phyloP scores from a whole-genome alignment of 2,797 vertebrate species.

The Pseudochirops corinnae region DNA sequence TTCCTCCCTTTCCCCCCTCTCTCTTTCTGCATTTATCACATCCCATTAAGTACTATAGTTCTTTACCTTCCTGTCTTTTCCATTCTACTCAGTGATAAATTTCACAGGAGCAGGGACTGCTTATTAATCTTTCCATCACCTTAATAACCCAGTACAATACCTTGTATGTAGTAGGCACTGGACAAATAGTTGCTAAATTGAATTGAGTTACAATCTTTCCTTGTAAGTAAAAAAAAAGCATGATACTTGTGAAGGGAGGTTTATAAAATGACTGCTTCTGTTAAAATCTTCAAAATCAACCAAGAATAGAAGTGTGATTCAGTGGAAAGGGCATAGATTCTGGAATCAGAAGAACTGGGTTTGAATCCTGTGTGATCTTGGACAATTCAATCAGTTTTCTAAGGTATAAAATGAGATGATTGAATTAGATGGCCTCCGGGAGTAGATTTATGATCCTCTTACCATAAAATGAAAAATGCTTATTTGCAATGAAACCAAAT shows the following conservation, averaged over 20 bases:
- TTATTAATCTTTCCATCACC: background rate
- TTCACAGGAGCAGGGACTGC: background rate
- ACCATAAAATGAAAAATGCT: background rate
- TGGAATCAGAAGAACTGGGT: background rate
- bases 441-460: background rate
- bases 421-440: background rate
- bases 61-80: conserved; percentile 28
- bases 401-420: background rate
- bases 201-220: background rate
- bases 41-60: background rate
- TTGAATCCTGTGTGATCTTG: background rate
- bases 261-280: conserved; percentile 34
- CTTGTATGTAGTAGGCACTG: background rate
- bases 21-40: background rate
- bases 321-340: background rate
- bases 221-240: background rate
- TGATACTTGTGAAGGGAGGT: conserved; percentile 12
- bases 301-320: background rate
- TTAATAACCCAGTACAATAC: background rate
- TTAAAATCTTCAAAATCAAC: conserved; percentile 46
- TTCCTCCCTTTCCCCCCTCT: too few relatives aligned
- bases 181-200: conserved; percentile 27
- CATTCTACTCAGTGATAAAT: background rate
- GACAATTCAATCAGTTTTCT: background rate
- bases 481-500: background rate